Evolutionary conservation across 1,140 invertebrate genomes (phyloP).

Genomic region (Bombus sibiricus): DNA sequence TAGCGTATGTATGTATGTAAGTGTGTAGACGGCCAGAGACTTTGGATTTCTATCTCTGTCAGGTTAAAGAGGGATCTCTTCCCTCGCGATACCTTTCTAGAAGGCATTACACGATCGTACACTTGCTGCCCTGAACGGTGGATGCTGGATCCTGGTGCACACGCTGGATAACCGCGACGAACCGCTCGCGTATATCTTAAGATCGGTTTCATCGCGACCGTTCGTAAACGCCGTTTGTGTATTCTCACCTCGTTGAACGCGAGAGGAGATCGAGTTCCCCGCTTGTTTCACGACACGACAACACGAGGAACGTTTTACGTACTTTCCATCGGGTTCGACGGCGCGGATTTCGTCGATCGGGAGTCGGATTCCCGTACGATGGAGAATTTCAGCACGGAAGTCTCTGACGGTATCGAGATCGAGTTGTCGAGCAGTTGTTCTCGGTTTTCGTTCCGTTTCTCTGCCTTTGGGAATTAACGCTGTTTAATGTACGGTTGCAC

Average conservation of each 20-base stretch:
- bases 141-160: slow-evolving; percentile 58
- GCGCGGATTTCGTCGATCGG: neutral
- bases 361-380: neutral
- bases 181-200: slow-evolving; percentile 63
- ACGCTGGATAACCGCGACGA: slow-evolving; percentile 38
- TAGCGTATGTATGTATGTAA: too few species aligned
- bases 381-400: slow-evolving; percentile 1
- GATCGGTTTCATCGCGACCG: slow-evolving; percentile 72
- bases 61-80: neutral
- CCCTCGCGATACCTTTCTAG: slow-evolving; percentile 66
- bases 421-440: neutral
- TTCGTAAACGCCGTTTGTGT: slow-evolving; percentile 50
- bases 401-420: neutral
- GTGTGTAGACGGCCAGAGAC: neutral
- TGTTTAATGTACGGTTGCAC: slow-evolving; percentile 27
- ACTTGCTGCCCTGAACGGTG: slow-evolving; percentile 62
- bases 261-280: slow-evolving; percentile 4
- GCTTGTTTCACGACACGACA: neutral
- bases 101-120: slow-evolving; percentile 72
- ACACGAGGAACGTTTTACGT: neutral
- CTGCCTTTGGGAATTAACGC: neutral
- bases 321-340: neutral
- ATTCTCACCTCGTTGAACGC: slow-evolving; percentile 59
- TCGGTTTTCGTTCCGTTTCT: neutral
- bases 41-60: slow-evolving; percentile 17